Evolutionary conservation across 2,888 invertebrate species (phyloP), one percentile per base, ranked within the genome.

Genomic region (Leucozona laternaria): DNA sequence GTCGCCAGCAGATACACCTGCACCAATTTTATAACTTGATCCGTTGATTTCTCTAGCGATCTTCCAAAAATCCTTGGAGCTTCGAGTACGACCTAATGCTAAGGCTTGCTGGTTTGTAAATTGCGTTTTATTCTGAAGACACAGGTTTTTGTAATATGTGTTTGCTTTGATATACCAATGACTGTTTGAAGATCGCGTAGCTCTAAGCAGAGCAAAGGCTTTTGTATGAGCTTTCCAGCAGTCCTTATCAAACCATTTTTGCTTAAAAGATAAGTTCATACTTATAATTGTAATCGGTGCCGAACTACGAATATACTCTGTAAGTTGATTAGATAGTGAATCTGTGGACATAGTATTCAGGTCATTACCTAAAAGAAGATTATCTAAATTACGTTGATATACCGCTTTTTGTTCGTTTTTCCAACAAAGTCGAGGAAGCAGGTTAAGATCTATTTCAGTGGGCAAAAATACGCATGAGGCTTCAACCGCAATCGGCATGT

Each of bases 201-300:
- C 40, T 10, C 43, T 22, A 2, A 60, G 22, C 8, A 60, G 17
- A 3, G 60, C 17, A 20, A 60, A 60, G 4, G 60, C 40, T 37
- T 60, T 60, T 20, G 37, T 20, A 37, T 40, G 34, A 40, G 60
- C 60, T 40, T 60, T 40, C 34, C 17, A 22, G 15, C 60, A 60
- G 28, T 60, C 40, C 22, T 60, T 60, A 40, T 60, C 60, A 43
- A 60, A 60, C 20, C 60, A 43, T 10, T 15, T 40, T 17, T 60
- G 60, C 4, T 40, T 37, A 40, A 40, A 43, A 22, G 34, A 6
- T 40, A 2, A 6, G 0, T 37, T n/a, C 11, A 8, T 37, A 15
- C 37, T 13, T 6, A 10, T 37, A n/a, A 22, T 17, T 20, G 2
- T 31, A 6, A 1, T 31, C 6, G 25, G 25, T 25, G 25, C 25